Conservation (phyloP, 2,113 vertebrate species). For the Progne subis region DNA sequence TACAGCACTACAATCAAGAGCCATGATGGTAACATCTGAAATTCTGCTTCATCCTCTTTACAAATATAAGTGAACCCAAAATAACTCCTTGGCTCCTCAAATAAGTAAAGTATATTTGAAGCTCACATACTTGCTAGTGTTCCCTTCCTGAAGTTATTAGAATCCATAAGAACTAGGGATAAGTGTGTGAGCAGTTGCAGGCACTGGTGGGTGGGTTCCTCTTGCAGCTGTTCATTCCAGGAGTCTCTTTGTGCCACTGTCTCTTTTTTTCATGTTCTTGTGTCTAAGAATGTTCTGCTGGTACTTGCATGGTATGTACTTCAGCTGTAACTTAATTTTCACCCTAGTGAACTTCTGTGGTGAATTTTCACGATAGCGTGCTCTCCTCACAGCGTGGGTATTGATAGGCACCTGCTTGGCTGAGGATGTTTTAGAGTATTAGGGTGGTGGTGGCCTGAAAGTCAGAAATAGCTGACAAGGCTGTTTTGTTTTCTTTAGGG, state of each 20-base stretch:
- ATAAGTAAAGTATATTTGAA: not conserved
- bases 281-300: slow-evolving; percentile 50
- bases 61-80: not conserved
- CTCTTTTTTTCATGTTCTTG: not conserved
- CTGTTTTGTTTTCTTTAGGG: not conserved
- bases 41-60: not conserved
- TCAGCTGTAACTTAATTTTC: slow-evolving; percentile 15
- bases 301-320: slow-evolving; percentile 31
- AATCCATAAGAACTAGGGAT: not conserved
- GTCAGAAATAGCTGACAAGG: slow-evolving; percentile 8
- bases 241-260: slow-evolving; percentile 37
- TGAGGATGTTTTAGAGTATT: not conserved
- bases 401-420: slow-evolving; percentile 15
- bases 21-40: not conserved
- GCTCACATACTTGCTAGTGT: not conserved
- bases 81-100: slow-evolving; percentile 15
- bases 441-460: not conserved
- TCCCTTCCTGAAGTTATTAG: slow-evolving; percentile 4
- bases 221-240: slow-evolving; percentile 69
- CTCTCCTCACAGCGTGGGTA: not conserved
- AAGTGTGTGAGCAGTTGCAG: slow-evolving; percentile 25
- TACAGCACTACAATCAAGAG: not conserved
- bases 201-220: not conserved
- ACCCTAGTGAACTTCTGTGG: not conserved
- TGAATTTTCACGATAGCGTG: not conserved